phyloP scores from a whole-genome alignment of 2,113 vertebrate genomes.

The Micromys minutus region DNA sequence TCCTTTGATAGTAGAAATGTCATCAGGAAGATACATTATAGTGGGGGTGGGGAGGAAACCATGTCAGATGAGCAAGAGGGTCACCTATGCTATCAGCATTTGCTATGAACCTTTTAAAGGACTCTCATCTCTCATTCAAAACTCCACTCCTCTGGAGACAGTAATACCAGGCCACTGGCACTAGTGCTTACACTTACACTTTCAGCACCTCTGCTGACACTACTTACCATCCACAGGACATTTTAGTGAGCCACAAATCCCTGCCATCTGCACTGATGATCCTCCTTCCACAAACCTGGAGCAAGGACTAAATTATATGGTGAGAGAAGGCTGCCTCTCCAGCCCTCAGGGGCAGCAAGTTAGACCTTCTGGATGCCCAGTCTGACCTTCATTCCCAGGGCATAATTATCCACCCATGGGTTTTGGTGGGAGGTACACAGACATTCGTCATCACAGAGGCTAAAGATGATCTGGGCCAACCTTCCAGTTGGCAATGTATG shows the following conservation, averaged over 20 bases:
- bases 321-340: neutral
- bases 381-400: neutral
- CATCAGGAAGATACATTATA: conserved; percentile 49
- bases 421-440: conserved; percentile 19
- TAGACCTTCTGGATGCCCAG: neutral
- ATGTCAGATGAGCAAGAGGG: conserved; percentile 27
- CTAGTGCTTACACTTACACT: no score
- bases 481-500: neutral
- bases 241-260: conserved; percentile 34
- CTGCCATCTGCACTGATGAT: neutral
- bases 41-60: conserved; percentile 32
- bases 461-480: neutral
- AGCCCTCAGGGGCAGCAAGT: neutral
- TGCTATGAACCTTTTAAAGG: conserved; percentile 48
- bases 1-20: neutral
- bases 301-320: neutral
- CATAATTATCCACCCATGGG: neutral
- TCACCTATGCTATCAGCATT: conserved; percentile 7
- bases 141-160: conserved; percentile 34
- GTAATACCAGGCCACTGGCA: no score
- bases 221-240: neutral
- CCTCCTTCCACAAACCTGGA: neutral
- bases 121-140: conserved; percentile 63
- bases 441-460: neutral
- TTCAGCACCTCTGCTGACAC: conserved; percentile 35